These are phyloP conservation scores for Macroglossus sobrinus DNA, from an alignment of 2,113 vertebrate genomes.

Conservation along the genomic window DNA sequence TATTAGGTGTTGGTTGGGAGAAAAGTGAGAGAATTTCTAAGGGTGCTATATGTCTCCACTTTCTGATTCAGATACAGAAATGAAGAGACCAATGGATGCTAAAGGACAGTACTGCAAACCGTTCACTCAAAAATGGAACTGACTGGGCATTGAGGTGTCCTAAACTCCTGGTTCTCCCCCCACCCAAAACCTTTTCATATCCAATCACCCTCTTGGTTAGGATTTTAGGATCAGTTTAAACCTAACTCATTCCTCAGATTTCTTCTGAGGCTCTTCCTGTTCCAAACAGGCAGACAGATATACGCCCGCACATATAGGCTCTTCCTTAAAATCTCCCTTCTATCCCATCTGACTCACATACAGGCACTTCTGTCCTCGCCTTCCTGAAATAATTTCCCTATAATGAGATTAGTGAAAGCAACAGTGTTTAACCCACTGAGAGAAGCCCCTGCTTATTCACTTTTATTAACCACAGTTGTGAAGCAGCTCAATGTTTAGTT, in stretches of 20 bases:
- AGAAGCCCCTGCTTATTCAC: background rate
- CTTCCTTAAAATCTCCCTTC: background rate
- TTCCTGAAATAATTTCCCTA: background rate
- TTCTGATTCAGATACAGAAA: background rate
- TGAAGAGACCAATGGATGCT: background rate
- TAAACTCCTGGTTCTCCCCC: background rate
- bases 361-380: background rate
- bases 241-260: background rate
- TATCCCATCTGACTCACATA: background rate
- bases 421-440: background rate
- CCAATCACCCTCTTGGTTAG: background rate
- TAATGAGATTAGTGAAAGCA: background rate
- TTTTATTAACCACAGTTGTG: background rate
- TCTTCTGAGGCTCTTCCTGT: background rate
- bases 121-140: background rate
- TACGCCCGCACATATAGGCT: no score
- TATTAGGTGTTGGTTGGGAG: background rate
- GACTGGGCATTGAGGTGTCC: background rate
- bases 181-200: background rate
- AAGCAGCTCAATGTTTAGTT: background rate
- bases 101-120: background rate
- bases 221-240: background rate
- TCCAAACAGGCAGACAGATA: background rate
- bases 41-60: background rate
- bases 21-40: background rate